Evolutionary conservation across 1,140 invertebrate species (phyloP).

Genomic region (Cydia fagiglandana): DNA sequence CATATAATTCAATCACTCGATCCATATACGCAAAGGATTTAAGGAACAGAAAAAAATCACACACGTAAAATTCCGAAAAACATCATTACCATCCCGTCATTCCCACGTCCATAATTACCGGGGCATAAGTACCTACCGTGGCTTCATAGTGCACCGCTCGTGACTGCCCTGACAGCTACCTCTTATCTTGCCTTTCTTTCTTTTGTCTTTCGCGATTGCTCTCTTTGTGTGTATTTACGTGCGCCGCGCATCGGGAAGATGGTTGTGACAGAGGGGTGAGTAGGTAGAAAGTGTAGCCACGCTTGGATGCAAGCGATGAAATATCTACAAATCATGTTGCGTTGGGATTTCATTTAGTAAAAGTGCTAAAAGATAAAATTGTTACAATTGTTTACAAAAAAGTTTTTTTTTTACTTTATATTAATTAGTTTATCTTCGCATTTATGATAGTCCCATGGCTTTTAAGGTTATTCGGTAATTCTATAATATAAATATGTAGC

Average conservation of each 20-base stretch:
- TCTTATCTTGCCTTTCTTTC: conserved; percentile 32
- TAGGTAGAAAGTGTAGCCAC: neutral
- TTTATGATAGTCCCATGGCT: too few relatives aligned
- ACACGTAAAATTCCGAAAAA: conserved; percentile 28
- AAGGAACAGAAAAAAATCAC: neutral
- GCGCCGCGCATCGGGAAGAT: neutral
- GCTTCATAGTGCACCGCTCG: conserved; percentile 31
- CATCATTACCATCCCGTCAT: conserved; percentile 26
- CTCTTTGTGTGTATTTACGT: conserved; percentile 30
- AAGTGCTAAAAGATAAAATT: too few relatives aligned
- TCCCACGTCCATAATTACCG: conserved; percentile 20
- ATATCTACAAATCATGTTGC: neutral
- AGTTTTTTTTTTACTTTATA: too few relatives aligned
- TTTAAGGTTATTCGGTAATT: too few relatives aligned
- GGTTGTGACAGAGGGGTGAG: neutral
- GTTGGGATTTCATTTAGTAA: too few relatives aligned
- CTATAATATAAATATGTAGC: too few relatives aligned
- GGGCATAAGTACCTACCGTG: conserved; percentile 8
- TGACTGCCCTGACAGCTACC: conserved; percentile 31
- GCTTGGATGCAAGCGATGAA: neutral
- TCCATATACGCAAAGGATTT: neutral
- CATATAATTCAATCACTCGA: neutral
- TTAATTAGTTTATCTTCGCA: too few relatives aligned
- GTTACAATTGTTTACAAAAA: too few relatives aligned
- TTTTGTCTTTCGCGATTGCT: conserved; percentile 31